A percentile compares a stretch with the other conserved stretches of the same genome.
These are phyloP conservation scores for Sogatella furcifera DNA, from an alignment of 1,140 invertebrate species.

Conservation along the genomic window DNA sequence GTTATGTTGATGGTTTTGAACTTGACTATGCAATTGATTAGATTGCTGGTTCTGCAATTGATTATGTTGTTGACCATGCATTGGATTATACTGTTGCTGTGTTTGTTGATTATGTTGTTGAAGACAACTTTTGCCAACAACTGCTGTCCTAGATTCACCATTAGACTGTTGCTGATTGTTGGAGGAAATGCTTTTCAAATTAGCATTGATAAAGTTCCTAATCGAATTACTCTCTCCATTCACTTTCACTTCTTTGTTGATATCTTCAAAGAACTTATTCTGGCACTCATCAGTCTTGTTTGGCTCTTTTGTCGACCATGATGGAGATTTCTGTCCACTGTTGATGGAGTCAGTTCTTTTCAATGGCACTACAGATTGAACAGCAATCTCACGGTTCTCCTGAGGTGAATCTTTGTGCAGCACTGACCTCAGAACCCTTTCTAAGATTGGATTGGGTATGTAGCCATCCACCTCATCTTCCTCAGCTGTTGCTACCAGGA, in stretches of 20 bases:
- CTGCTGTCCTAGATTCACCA: too few relatives aligned
- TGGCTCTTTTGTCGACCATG: conserved; percentile 1
- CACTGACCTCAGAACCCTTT: conserved; percentile 70
- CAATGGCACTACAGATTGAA: conserved; percentile 27
- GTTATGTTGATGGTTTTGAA: background rate
- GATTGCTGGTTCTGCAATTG: background rate
- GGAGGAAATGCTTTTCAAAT: background rate
- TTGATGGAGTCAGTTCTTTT: conserved; percentile 26
- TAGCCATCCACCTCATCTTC: conserved; percentile 83
- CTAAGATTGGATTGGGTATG: conserved; percentile 82
- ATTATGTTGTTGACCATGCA: background rate
- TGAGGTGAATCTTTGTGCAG: conserved; percentile 45
- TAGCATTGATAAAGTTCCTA: background rate
- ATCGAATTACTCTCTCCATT: background rate
- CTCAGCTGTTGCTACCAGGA: conserved; percentile 80
- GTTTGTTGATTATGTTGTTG: background rate
- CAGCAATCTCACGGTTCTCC: conserved; percentile 21
- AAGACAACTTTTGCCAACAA: background rate
- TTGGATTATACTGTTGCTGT: background rate
- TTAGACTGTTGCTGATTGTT: background rate
- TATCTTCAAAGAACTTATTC: background rate
- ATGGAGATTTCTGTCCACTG: conserved; percentile 14
- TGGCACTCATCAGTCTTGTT: background rate
- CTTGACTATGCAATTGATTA: too few relatives aligned
- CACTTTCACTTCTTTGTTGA: background rate